phyloP scores from a whole-genome alignment of 1,140 invertebrate genomes.

The Lutraria rhynchaena region DNA sequence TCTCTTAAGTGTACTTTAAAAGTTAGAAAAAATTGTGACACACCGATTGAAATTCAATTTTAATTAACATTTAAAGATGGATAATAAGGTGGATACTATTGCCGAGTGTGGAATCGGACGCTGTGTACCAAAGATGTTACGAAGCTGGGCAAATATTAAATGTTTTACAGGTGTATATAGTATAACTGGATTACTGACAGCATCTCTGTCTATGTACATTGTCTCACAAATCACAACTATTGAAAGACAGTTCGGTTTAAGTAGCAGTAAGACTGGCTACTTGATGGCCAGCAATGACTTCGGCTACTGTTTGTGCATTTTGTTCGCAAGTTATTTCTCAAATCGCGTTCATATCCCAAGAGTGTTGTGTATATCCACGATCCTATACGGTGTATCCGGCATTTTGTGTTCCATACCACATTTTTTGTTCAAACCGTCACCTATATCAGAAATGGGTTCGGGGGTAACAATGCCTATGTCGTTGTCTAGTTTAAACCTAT shows the following conservation, averaged over 20 bases:
- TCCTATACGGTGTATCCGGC: slow-evolving; percentile 68
- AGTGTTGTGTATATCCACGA: slow-evolving; percentile 51
- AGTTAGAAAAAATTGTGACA: too few relatives aligned
- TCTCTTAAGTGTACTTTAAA: too few relatives aligned
- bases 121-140: slow-evolving; percentile 34
- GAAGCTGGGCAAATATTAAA: slow-evolving; percentile 33
- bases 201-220: slow-evolving; percentile 62
- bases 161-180: slow-evolving; percentile 50
- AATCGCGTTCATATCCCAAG: slow-evolving; percentile 61
- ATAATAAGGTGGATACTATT: neutral
- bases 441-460: neutral
- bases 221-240: slow-evolving; percentile 66
- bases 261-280: slow-evolving; percentile 63
- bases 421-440: slow-evolving; percentile 54
- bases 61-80: neutral
- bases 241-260: slow-evolving; percentile 69
- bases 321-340: slow-evolving; percentile 64
- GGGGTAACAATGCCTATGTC: neutral
- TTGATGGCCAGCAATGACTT: slow-evolving; percentile 70
- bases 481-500: neutral
- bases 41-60: neutral
- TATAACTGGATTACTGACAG: slow-evolving; percentile 45
- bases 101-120: slow-evolving; percentile 32
- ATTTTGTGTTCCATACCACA: slow-evolving; percentile 66
- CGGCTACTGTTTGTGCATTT: slow-evolving; percentile 59